Conservation (phyloP, 2,797 vertebrate genomes). For the Acrossocheilus wenchowensis region DNA sequence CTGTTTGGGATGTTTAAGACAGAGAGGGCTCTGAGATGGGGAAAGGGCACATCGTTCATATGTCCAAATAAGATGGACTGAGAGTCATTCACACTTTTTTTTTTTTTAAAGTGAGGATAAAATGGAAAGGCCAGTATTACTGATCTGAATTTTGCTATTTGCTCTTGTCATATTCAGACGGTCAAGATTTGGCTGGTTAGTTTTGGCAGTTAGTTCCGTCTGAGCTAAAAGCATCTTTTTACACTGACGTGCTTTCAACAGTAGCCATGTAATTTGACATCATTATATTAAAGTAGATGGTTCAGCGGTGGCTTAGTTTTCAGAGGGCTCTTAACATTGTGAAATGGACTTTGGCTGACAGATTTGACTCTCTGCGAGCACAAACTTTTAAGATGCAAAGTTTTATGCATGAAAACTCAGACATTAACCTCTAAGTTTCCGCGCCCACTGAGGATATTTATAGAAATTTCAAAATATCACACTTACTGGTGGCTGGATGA, state of each 20-base stretch:
- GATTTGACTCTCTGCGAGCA: background rate
- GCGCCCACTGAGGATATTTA: background rate
- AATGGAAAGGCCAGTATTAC: background rate
- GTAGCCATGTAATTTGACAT: background rate
- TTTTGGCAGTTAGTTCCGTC: background rate
- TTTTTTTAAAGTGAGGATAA: background rate
- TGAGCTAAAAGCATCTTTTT: background rate
- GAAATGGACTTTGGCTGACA: background rate
- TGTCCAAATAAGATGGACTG: background rate
- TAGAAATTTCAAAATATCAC: constrained; percentile 6
- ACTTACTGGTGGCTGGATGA: background rate
- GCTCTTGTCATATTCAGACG: background rate
- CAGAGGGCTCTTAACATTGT: background rate
- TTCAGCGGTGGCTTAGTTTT: background rate
- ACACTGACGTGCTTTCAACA: background rate
- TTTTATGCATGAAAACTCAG: background rate
- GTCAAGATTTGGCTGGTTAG: background rate
- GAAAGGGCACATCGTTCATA: background rate
- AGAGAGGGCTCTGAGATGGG: background rate
- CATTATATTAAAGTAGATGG: background rate
- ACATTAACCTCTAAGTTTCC: background rate
- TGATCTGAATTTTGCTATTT: background rate
- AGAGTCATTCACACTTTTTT: background rate
- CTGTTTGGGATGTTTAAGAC: constrained; percentile 64
- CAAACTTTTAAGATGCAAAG: background rate